A percentile compares a stretch with the other conserved stretches of the same genome.
These are phyloP conservation scores for Trissolcus basalis DNA, from an alignment of 1,140 invertebrate species.

Conservation along the genomic window DNA sequence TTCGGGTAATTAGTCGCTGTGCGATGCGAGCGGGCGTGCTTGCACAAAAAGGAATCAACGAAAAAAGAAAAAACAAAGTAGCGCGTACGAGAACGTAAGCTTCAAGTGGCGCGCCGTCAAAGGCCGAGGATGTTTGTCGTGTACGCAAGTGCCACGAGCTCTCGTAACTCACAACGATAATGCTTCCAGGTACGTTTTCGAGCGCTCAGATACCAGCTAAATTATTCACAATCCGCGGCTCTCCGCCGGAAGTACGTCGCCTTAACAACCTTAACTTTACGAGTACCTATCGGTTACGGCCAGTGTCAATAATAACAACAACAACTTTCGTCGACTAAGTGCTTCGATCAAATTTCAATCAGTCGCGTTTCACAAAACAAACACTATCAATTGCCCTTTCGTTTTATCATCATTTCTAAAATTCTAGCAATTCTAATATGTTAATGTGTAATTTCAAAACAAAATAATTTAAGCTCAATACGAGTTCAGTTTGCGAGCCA, in stretches of 20 bases:
- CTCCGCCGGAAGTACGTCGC: slow-evolving; percentile 41
- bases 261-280: slow-evolving; percentile 47
- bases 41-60: slow-evolving; percentile 1
- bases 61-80: slow-evolving; percentile 18
- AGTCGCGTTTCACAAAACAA: slow-evolving; percentile 4
- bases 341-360: slow-evolving; percentile 25
- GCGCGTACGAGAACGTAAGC: slow-evolving; percentile 16
- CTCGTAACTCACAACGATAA: slow-evolving; percentile 55
- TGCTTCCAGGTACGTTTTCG: slow-evolving; percentile 36
- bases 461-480: no score
- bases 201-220: slow-evolving; percentile 45
- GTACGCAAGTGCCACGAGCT: slow-evolving; percentile 45
- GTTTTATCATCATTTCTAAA: no score
- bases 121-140: slow-evolving; percentile 45
- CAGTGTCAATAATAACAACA: slow-evolving; percentile 52
- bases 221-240: slow-evolving; percentile 50
- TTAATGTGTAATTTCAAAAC: no score
- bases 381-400: no score
- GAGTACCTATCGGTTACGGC: slow-evolving; percentile 44
- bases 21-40: background rate
- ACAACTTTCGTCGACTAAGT: slow-evolving; percentile 30
- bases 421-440: no score
- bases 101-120: slow-evolving; percentile 42
- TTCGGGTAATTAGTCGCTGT: slow-evolving; percentile 20
- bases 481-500: no score